Conservation (phyloP, 64 coral and sea anemone genomes). For the Exaiptasia diaphana region DNA sequence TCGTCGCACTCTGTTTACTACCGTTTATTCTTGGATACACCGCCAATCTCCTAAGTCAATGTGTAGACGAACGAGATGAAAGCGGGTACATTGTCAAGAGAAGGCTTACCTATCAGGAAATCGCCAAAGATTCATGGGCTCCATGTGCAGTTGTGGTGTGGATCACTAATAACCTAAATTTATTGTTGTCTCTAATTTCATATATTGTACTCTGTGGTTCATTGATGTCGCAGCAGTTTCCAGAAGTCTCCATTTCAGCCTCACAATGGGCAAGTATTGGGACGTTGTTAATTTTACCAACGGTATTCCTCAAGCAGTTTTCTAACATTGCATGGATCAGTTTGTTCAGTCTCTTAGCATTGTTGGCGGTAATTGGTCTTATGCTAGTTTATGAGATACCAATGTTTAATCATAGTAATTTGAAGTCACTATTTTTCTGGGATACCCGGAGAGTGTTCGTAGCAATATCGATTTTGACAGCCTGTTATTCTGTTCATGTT, state of each 20-base stretch:
- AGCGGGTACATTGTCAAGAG: neutral
- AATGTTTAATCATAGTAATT: neutral
- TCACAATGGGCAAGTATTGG: neutral
- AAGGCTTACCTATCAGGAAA: neutral
- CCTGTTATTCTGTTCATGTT: neutral
- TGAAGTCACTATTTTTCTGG: neutral
- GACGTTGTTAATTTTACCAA: neutral
- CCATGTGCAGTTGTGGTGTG: neutral
- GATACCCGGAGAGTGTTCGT: neutral
- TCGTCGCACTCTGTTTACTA: neutral
- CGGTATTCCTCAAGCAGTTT: neutral
- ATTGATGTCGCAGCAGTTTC: neutral
- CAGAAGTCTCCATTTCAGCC: neutral
- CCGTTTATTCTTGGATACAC: neutral
- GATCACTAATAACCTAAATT: neutral
- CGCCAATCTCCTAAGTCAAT: neutral
- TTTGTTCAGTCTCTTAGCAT: neutral
- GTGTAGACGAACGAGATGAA: neutral
- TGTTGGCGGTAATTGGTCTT: neutral
- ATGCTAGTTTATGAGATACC: neutral
- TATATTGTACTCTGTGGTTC: neutral
- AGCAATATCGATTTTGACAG: neutral
- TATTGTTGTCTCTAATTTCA: neutral
- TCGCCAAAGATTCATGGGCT: neutral
- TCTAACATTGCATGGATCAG: neutral